Evolutionary conservation across 2,797 vertebrate genomes (phyloP), one percentile per base, ranked within the genome.

Genomic region (Dipus sagitta): DNA sequence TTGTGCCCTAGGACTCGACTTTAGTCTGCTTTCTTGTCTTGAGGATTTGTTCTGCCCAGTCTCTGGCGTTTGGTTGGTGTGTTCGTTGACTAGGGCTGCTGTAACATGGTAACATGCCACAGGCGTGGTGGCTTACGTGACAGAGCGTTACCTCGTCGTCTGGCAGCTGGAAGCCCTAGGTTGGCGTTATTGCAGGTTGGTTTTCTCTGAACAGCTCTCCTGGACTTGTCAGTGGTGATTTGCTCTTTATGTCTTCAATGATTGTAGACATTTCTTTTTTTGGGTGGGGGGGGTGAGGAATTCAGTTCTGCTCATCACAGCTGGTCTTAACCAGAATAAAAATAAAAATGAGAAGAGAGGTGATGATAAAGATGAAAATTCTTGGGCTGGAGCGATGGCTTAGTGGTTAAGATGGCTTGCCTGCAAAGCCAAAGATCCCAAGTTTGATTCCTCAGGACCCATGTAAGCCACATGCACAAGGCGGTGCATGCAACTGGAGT

Each of bases 91-190:
- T 71, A 21, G 21, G 47, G 62, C 12, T 91, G 6, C 54, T 17
- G 8, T 60, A 92, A 75, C n/a, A 14, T 58, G 54, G 11, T 60
- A 92, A 90, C 60, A 54, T 81, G 34, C 30, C 3, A 30, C 24
- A 83, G 60, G 58, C 67, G n/a, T 18, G 34, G 58, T 83, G 28
- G 30, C 13, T 64, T 86, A 47, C 71, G 65, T 18, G 70, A 47
- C 14, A 80, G 12, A 78, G 34, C 78, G 62, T 62, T 30, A 32
- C 83, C 93, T 88, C 62, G 38, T 86, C 38, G 81, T 91, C 54
- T 86, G 12, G 14, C 80, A n/a, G 62, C 23, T 23, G 7, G 18
- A 74, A 72, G 52, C 67, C 60, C 18, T n/a, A 28, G 30, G 21
- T 24, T 18, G 26, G 62, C 8, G 1, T 78, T 5, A 58, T 26